Evolutionary conservation across 2,797 vertebrate genomes (phyloP).

Genomic region (Amblyraja radiata): DNA sequence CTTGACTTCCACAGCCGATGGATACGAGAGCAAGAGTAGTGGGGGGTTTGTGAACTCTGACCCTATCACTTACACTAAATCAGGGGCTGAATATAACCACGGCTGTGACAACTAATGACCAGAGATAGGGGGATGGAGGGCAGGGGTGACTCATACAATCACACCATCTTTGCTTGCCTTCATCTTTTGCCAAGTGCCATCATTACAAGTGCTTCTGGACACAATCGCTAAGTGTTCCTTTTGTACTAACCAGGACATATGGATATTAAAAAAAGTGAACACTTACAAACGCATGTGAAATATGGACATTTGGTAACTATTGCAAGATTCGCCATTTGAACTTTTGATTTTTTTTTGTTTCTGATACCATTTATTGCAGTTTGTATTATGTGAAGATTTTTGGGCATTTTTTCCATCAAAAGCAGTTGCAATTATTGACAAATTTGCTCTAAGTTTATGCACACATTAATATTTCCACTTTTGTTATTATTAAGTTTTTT

Average conservation of each 20-base stretch:
- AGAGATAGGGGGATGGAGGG: neutral
- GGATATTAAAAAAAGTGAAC: neutral
- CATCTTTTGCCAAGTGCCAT: neutral
- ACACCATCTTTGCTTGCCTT: neutral
- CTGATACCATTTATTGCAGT: neutral
- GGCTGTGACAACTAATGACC: conserved; percentile 16
- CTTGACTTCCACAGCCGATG: conserved; percentile 61
- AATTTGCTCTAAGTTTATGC: neutral
- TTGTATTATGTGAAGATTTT: neutral
- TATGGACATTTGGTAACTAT: neutral
- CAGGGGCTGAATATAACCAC: conserved; percentile 23
- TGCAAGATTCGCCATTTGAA: neutral
- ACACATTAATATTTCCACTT: neutral
- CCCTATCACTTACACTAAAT: conserved; percentile 33
- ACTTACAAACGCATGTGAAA: neutral
- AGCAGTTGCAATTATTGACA: neutral
- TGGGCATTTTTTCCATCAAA: neutral
- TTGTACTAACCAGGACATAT: neutral
- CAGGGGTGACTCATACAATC: neutral
- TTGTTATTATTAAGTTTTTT: neutral
- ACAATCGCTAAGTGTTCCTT: neutral
- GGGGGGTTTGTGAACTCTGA: conserved; percentile 46
- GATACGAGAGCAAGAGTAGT: conserved; percentile 61
- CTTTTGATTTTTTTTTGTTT: neutral
- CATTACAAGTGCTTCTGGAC: neutral